phyloP scores from a whole-genome alignment of 2,113 vertebrate species.

The Steatornis caripensis region DNA sequence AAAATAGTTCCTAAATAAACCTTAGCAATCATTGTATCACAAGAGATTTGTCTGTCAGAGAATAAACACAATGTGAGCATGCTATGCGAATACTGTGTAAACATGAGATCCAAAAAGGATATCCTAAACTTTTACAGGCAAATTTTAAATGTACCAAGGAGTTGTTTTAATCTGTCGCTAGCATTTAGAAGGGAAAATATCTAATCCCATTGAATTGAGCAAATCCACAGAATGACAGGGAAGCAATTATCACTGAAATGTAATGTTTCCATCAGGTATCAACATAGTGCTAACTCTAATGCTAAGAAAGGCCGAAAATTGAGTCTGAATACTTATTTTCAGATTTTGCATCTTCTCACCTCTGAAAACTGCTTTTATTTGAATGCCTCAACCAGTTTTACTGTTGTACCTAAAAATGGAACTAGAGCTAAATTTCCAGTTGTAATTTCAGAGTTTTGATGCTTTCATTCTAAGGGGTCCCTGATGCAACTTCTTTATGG shows the following conservation, averaged over 20 bases:
- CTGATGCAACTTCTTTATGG: neutral
- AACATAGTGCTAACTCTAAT: neutral
- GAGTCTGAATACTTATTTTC: neutral
- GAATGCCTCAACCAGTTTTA: neutral
- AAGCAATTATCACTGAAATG: neutral
- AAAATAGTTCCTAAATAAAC: neutral
- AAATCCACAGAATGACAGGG: neutral
- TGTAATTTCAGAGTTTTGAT: neutral
- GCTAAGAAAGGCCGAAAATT: neutral
- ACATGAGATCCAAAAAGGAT: neutral
- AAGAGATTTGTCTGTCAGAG: neutral
- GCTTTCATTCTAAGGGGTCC: neutral
- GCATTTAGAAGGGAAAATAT: neutral
- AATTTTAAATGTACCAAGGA: neutral
- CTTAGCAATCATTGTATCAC: neutral
- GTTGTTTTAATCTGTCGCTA: neutral
- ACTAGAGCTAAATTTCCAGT: neutral
- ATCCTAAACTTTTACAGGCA: neutral
- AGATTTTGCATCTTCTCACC: neutral
- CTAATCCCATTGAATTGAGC: neutral
- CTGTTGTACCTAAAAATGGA: neutral
- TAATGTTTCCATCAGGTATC: neutral
- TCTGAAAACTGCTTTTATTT: neutral
- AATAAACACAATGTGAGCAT: neutral
- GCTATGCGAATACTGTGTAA: neutral